Base-by-base conservation (phyloP, 1,140 invertebrate genomes). In the Drosophila pallidifrons region DNA sequence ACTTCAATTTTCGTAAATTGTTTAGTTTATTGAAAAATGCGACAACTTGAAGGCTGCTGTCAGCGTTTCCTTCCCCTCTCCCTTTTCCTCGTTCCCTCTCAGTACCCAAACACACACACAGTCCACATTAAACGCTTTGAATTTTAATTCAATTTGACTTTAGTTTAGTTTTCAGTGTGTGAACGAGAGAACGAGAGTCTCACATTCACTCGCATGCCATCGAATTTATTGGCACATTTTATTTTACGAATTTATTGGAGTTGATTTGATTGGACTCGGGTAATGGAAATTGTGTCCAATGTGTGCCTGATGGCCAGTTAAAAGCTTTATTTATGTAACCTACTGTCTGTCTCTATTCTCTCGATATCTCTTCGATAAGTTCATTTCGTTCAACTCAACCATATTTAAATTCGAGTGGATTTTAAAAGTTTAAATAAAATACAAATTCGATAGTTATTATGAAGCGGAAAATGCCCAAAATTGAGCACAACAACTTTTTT, bases 1-100 rank as follows among this genome's bases (percentile, higher is more conserved):
- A 89, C 85, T 89, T 90, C 85, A 89, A 89, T 89, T 89, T 89
- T 89, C 85, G 85, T 89, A 89, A 89, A 89, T 89, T 89, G 85
- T 89, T 89, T 89, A 89, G 85, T 89, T 89, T 89, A 89, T 89
- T 89, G 85, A 89, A 89, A 89, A 89, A 89, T 89, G 81, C 85
- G 86, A 90, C 85, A 73, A 88, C 82, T 87, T 89, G 81, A 89
- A 89, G 85, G 79, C 68, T 81, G 38, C 51, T 67, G 60, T 64
- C 70, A 69, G 59, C 45, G n/a, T 16, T 46, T 5, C 5, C 46
- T 52, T 58, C 41, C 8, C 41, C 10, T 5, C 11, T 11, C 32
- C 8, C 43, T 30, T 7, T 16, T 3, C 28, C 30, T n/a, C 52
- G n/a, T 13, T 16, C 20, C 15, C 30, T 25, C 38, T 51, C n/a